Conservation (phyloP, 2,797 vertebrate genomes). For the Cyprinodon diabolis region DNA sequence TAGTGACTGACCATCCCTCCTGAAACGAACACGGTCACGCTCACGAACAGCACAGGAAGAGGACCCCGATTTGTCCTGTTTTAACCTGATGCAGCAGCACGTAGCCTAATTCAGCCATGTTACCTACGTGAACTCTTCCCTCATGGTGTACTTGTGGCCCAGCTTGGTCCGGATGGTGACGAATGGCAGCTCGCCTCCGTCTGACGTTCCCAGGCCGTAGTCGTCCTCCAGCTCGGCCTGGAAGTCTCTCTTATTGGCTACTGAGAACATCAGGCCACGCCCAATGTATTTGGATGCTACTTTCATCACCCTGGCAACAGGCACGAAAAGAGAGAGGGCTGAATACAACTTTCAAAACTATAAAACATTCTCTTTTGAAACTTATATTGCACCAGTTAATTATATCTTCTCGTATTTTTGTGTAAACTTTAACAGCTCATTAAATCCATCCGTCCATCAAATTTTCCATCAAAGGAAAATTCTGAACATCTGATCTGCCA, state of each 20-base stretch:
- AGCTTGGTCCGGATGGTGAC: constrained; percentile 75
- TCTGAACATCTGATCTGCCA: background rate
- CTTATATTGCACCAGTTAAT: no score
- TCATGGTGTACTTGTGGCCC: constrained; percentile 84
- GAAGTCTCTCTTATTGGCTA: constrained; percentile 81
- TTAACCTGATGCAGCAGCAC: background rate
- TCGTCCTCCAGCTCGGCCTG: constrained; percentile 78
- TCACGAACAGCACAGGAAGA: background rate
- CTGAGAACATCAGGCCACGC: constrained; percentile 72
- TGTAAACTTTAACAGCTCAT: no score
- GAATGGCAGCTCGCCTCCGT: constrained; percentile 74
- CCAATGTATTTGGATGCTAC: constrained; percentile 67
- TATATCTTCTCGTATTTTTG: no score
- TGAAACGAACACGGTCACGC: constrained; percentile 38
- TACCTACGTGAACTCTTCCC: constrained; percentile 85
- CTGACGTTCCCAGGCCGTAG: constrained; percentile 74
- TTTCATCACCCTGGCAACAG: constrained; percentile 77
- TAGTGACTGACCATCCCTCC: constrained; percentile 78
- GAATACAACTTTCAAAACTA: background rate
- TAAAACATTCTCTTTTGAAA: background rate
- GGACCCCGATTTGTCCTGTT: no score
- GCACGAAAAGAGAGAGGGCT: background rate
- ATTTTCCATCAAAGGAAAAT: background rate
- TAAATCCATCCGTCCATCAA: background rate
- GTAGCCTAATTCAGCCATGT: background rate